These are phyloP conservation scores for Isaurus tuberculatus DNA, from an alignment of 92 coral and sea anemone genomes.

Conservation along the genomic window DNA sequence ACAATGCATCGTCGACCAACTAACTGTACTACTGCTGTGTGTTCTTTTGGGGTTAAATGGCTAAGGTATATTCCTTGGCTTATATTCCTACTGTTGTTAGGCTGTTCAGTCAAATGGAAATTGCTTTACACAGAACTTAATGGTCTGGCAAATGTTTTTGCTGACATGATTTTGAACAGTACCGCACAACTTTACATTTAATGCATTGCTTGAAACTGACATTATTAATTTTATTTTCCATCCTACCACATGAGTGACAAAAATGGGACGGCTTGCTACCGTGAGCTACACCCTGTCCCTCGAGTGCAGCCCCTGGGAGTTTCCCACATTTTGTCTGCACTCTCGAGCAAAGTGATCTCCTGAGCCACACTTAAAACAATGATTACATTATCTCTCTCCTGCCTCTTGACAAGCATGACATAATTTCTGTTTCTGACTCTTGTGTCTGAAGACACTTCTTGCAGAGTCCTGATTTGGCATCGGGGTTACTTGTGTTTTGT, in stretches of 20 bases:
- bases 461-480: neutral
- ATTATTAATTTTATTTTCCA: neutral
- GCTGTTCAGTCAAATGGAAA: constrained; percentile 44
- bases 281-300: constrained; percentile 7
- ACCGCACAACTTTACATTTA: constrained; percentile 62
- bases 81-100: constrained; percentile 6
- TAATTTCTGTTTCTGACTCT: neutral
- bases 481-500: neutral
- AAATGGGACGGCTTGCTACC: neutral
- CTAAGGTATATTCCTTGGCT: constrained; percentile 40
- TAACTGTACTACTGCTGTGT: constrained; percentile 58
- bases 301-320: constrained; percentile 15
- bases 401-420: constrained; percentile 49
- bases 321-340: neutral
- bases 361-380: constrained; percentile 68
- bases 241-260: neutral
- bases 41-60: constrained; percentile 68
- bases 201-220: constrained; percentile 44
- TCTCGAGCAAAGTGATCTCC: constrained; percentile 41
- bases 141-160: constrained; percentile 48
- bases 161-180: constrained; percentile 70
- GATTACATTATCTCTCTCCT: constrained; percentile 50
- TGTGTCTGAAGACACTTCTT: neutral
- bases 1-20: constrained; percentile 57
- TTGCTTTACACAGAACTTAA: constrained; percentile 44